phyloP scores from a whole-genome alignment of 2,888 invertebrate species.

The Meghimatium bilineatum region DNA sequence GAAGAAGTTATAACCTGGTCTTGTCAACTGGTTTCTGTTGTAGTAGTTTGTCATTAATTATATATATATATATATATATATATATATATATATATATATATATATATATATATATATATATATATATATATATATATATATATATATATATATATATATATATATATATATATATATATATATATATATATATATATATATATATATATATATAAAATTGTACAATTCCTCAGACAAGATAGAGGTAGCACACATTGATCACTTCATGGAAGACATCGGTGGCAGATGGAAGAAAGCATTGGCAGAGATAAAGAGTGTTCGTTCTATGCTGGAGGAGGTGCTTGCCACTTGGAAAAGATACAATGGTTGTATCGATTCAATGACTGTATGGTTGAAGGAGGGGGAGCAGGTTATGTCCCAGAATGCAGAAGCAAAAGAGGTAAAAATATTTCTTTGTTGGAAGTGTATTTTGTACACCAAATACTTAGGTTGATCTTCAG shows the following conservation, averaged over 20 bases:
- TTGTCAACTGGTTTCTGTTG: too few relatives aligned
- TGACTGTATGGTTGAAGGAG: conserved; percentile 87
- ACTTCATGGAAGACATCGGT: conserved; percentile 89
- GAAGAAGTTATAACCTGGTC: too few relatives aligned
- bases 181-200: not conserved
- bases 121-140: too few relatives aligned
- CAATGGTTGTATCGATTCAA: conserved; percentile 80
- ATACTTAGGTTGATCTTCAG: too few relatives aligned
- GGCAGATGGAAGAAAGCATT: conserved; percentile 93
- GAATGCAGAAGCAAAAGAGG: conserved; percentile 67
- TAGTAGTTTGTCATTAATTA: too few relatives aligned
- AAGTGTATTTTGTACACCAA: too few relatives aligned
- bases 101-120: too few relatives aligned
- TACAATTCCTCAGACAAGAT: conserved; percentile 80
- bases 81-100: too few relatives aligned
- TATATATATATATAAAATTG: not conserved
- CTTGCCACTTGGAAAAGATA: conserved; percentile 74
- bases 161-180: not conserved
- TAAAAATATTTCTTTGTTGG: conserved; percentile 36
- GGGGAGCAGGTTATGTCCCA: conserved; percentile 86
- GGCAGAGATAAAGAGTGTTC: conserved; percentile 91
- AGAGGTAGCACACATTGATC: conserved; percentile 87
- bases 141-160: too few relatives aligned
- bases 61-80: too few relatives aligned
- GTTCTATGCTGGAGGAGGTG: conserved; percentile 87